Evolutionary conservation across 2,888 invertebrate species (phyloP), one percentile per base, ranked within the genome.

Genomic region (Pandemis corylana): DNA sequence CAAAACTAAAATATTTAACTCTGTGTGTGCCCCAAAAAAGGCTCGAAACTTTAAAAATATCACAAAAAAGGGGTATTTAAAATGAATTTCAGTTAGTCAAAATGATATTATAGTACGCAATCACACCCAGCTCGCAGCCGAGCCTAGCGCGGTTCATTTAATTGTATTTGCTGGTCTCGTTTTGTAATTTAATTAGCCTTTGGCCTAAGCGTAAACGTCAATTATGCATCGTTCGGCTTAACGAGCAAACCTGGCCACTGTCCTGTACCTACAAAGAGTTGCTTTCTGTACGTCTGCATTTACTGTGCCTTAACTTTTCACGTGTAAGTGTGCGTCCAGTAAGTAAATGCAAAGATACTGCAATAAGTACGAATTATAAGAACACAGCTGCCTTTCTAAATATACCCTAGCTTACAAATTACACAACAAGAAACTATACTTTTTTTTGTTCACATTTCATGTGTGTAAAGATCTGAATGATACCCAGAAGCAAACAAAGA

Each of bases 121-220:
- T 78, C 80, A 79, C 78, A 77, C 72, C 72, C 78, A 79, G 79
- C 77, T 77, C 72, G 59, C 77, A 67, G 82, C 75, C 81, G 79
- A 83, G 82, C 81, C 86, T 85, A 86, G 87, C 83, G 84, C 84
- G 82, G 80, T 85, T 85, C 87, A 85, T 86, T 88, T 87, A 90
- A 91, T 92, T 91, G 83, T 87, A 85, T 88, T 86, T 85, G 87
- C 88, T 90, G 94, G 91, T 90, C 92, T 84, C 93, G 86, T 94
- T 94, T 94, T 92, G 89, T 94, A 94, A 94, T 94, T 93, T 94
- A 94, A 94, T 94, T 94, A 92, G 90, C 94, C 94, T 94, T 92
- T 94, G 92, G 88, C 94, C 94, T 86, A 88, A 87, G 89, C 89
- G 89, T 88, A 86, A 82, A 87, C 86, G 88, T 86, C 93, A 93